Conservation (phyloP, 2,888 invertebrate species). For the Chromoteleia sp. region DNA sequence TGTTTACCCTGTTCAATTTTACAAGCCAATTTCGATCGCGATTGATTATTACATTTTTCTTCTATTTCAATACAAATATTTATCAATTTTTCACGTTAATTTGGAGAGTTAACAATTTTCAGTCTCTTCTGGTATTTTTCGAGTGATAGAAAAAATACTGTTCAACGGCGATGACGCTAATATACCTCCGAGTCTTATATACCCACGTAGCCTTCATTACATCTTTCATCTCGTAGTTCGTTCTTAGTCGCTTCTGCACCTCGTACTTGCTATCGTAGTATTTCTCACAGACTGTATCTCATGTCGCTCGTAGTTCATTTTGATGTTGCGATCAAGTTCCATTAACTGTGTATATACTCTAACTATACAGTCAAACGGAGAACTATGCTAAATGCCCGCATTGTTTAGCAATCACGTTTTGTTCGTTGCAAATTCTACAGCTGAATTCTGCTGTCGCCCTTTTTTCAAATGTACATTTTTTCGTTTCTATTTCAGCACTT, state of each 20-base stretch:
- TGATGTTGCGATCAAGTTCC: constrained; percentile 71
- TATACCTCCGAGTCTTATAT: constrained; percentile 37
- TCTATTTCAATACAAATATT: too few relatives aligned
- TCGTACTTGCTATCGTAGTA: constrained; percentile 58
- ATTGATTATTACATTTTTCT: too few relatives aligned
- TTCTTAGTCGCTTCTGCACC: constrained; percentile 59
- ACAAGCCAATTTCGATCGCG: too few relatives aligned
- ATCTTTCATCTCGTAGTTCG: constrained; percentile 52
- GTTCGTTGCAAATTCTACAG: constrained; percentile 25
- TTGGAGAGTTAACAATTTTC: too few relatives aligned
- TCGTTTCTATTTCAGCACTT: not conserved
- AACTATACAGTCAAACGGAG: constrained; percentile 34
- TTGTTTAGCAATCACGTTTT: constrained; percentile 52
- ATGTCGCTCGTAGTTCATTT: constrained; percentile 70
- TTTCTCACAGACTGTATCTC: constrained; percentile 57
- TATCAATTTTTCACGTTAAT: too few relatives aligned
- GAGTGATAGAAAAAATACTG: constrained; percentile 35
- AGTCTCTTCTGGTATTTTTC: constrained; percentile 36
- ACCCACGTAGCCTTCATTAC: constrained; percentile 54
- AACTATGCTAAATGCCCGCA: constrained; percentile 40
- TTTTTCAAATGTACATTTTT: too few relatives aligned
- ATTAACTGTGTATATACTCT: constrained; percentile 41
- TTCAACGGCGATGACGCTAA: constrained; percentile 43
- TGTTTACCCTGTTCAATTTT: too few relatives aligned
- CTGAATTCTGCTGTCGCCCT: constrained; percentile 10